Evolutionary conservation across 2,113 vertebrate genomes (phyloP).

Genomic region (Boleophthalmus pectinirostris): DNA sequence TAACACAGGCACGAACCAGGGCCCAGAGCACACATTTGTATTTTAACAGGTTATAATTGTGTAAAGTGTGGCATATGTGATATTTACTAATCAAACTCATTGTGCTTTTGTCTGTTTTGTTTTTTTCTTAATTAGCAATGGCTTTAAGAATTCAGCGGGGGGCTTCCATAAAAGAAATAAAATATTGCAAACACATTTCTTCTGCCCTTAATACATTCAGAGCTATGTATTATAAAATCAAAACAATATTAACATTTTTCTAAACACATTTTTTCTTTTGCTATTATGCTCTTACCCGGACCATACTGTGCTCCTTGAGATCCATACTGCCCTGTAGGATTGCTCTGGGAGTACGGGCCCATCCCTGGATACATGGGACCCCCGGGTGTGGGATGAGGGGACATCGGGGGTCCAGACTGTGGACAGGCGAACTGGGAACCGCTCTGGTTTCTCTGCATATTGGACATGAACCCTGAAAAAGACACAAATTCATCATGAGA

Average conservation of each 20-base stretch:
- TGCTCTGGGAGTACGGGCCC: conserved; percentile 86
- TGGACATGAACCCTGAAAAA: conserved; percentile 85
- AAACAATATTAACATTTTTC: background rate
- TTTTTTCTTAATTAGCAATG: background rate
- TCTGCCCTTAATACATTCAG: too few relatives aligned
- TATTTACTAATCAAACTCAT: conserved; percentile 5
- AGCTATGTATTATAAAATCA: too few relatives aligned
- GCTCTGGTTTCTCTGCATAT: conserved; percentile 88
- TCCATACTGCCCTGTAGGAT: conserved; percentile 86
- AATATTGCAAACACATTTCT: too few relatives aligned
- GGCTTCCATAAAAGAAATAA: background rate
- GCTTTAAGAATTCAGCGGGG: conserved; percentile 10
- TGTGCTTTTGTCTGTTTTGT: conserved; percentile 3
- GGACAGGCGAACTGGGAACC: conserved; percentile 89
- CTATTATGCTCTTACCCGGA: conserved; percentile 81
- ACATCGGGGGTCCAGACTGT: conserved; percentile 88
- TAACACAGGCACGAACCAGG: conserved; percentile 13
- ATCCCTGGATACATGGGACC: conserved; percentile 88
- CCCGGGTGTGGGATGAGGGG: conserved; percentile 88
- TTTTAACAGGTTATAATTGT: background rate
- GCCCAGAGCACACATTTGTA: background rate
- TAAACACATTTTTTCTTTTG: background rate
- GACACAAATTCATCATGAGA: conserved; percentile 20
- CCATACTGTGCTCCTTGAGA: conserved; percentile 91
- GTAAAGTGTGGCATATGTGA: background rate